Conservation (phyloP, 2,797 vertebrate genomes). For the Spheniscus humboldti region DNA sequence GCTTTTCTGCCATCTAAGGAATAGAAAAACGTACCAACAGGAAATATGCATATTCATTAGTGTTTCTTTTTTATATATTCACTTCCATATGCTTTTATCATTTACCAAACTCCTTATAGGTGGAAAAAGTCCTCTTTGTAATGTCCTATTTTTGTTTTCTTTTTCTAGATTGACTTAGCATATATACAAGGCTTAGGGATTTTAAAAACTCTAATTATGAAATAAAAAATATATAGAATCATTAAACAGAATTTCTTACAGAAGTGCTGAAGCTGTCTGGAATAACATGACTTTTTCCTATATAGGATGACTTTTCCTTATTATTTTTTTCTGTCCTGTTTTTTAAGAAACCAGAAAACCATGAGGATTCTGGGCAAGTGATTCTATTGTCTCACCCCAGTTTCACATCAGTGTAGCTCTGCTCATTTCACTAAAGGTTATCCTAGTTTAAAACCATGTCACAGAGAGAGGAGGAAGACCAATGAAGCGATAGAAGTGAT, state of each 20-base stretch:
- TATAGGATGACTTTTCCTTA: background rate
- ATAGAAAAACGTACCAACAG: constrained; percentile 30
- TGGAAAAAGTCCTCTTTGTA: background rate
- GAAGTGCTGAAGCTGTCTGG: background rate
- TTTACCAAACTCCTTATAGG: background rate
- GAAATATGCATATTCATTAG: background rate
- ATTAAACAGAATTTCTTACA: background rate
- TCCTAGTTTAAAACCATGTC: background rate
- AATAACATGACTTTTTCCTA: background rate
- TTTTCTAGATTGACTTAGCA: background rate
- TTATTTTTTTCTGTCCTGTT: background rate
- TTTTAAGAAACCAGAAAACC: background rate
- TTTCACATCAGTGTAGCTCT: background rate
- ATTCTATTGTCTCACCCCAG: background rate
- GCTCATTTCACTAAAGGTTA: background rate
- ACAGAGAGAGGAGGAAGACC: background rate
- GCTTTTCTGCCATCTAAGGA: constrained; percentile 50
- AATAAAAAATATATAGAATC: background rate
- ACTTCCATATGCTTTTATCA: background rate
- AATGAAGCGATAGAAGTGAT: background rate
- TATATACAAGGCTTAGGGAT: background rate
- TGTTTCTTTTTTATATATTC: background rate
- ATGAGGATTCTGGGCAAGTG: background rate
- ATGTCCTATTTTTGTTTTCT: background rate
- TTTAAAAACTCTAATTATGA: background rate